These are phyloP conservation scores for Mormyrops boulengeri DNA, from an alignment of 2,797 vertebrate species.

Conservation along the genomic window DNA sequence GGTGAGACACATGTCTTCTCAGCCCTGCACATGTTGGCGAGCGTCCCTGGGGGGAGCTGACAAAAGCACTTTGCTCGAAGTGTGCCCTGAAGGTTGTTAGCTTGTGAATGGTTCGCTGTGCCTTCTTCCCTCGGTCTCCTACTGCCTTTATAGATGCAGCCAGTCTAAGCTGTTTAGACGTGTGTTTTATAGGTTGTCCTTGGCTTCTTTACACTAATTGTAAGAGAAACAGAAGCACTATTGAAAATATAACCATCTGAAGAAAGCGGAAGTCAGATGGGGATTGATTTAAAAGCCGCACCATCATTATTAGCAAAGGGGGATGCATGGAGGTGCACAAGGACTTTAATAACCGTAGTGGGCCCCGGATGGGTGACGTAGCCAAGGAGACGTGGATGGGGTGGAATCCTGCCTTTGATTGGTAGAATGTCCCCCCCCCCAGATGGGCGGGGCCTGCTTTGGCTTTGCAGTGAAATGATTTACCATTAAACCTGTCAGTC, in stretches of 20 bases:
- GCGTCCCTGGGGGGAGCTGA: neutral
- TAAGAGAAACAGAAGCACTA: slow-evolving; percentile 57
- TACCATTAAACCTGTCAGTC: slow-evolving; percentile 51
- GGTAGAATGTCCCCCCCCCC: slow-evolving; percentile 58
- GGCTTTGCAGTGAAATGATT: slow-evolving; percentile 59
- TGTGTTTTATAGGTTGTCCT: slow-evolving; percentile 64
- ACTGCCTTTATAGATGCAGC: slow-evolving; percentile 36
- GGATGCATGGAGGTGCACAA: slow-evolving; percentile 33
- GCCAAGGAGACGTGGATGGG: slow-evolving; percentile 27
- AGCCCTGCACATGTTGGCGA: neutral
- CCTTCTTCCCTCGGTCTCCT: neutral
- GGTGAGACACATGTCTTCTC: neutral
- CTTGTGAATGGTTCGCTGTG: neutral
- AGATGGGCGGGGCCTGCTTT: slow-evolving; percentile 51
- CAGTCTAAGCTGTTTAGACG: slow-evolving; percentile 60
- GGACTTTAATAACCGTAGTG: slow-evolving; percentile 20
- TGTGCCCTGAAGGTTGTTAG: neutral
- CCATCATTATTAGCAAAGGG: slow-evolving; percentile 64
- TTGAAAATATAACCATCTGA: slow-evolving; percentile 53
- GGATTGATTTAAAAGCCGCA: slow-evolving; percentile 67
- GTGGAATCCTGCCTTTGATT: neutral
- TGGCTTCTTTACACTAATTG: slow-evolving; percentile 52
- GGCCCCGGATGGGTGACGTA: neutral
- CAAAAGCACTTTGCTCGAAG: neutral
- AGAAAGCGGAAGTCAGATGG: slow-evolving; percentile 61